phyloP scores from a whole-genome alignment of 2,888 invertebrate genomes.

The Keiferia lycopersicella region DNA sequence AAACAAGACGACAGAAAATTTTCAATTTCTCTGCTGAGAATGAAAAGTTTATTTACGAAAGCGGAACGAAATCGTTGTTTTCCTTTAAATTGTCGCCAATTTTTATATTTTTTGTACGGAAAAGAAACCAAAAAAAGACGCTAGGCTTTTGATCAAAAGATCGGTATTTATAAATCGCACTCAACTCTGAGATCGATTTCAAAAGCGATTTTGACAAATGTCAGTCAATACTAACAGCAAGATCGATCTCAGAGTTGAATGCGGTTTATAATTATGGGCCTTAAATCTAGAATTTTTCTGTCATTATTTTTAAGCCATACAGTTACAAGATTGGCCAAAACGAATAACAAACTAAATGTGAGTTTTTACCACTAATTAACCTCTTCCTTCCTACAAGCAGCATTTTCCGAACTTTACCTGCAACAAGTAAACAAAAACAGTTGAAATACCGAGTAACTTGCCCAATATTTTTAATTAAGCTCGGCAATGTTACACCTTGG shows the following conservation, averaged over 20 bases:
- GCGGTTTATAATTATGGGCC: too few relatives aligned
- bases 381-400: background rate
- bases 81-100: background rate
- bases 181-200: too few relatives aligned
- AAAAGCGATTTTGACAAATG: too few relatives aligned
- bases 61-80: background rate
- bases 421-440: conserved; percentile 32
- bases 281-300: too few relatives aligned
- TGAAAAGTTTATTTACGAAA: conserved; percentile 18
- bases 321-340: too few relatives aligned
- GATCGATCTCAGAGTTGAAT: too few relatives aligned
- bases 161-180: too few relatives aligned
- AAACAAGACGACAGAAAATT: conserved; percentile 35
- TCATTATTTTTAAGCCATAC: too few relatives aligned
- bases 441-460: background rate
- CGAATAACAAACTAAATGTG: too few relatives aligned
- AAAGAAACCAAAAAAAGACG: too few relatives aligned
- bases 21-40: conserved; percentile 29
- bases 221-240: too few relatives aligned
- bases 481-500: conserved; percentile 68
- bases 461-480: conserved; percentile 63
- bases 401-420: conserved; percentile 34
- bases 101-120: background rate
- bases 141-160: too few relatives aligned
- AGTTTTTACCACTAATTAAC: background rate